Evolutionary conservation across 1,140 invertebrate genomes (phyloP), one percentile per base, ranked within the genome.

Genomic region (Drosophila jambulina): DNA sequence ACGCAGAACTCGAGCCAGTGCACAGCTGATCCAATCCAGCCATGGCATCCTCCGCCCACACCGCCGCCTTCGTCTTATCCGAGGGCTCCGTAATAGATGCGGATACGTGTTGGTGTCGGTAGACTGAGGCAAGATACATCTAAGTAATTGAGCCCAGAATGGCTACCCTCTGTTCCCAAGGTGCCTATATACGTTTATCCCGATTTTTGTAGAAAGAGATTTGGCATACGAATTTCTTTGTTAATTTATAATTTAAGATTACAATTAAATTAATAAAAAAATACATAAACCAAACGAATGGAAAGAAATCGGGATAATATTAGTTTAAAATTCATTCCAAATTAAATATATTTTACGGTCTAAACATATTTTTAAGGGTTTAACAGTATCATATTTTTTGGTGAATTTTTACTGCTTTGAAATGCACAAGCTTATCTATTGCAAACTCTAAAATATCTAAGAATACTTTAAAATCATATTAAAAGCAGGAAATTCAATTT

Each of bases 1-100:
- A 88, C 80, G 77, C 80, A 84, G 59, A 80, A 62, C 48, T 71
- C 81, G 56, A 67, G 56, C 46, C 67, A 40, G 32, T 53, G 45
- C 51, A 45, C 75, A 77, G 72, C 72, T 76, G 75, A 77, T 78
- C 57, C 60, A 67, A 56, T 36, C 51, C 23, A 36, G 21, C 32
- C 32, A 5, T 15, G 17, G 62, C 25, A 46, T 56, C 65, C 36
- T 32, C 58, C 42, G 19, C 13, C 10, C 25, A n/a, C 36, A 13
- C 9, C 58, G 17, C 17, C 9, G 8, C 12, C 25, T 2, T 15
- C 34, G 27, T n/a, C 45, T 19, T 4, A 65, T 57, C 45, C 53
- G 21, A 57, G 62, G 60, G 40, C 29, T 42, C 32, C 13, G 72
- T 58, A 58, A 77, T 56, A 54, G 75, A 76, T 75, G 56, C 34